Evolutionary conservation across 1,140 invertebrate species (phyloP), one percentile per base, ranked within the genome.

Genomic region (Drosophila virilis): DNA sequence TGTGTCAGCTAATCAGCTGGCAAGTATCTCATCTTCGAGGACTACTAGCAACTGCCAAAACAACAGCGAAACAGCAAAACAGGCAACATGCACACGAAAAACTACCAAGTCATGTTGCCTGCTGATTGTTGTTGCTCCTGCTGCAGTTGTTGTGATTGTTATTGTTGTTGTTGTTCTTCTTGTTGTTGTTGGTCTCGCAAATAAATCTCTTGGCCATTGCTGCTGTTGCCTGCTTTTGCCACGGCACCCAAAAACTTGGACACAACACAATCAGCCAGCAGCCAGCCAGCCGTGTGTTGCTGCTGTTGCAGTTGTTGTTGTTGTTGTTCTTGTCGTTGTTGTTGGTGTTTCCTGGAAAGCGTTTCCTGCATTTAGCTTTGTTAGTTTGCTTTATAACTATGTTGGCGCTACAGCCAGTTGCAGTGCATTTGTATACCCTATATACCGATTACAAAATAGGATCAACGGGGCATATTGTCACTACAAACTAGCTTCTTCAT

Each of bases 11-110:
- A 91, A 91, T 91, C 88, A 91, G 88, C 81, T 71, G 84, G 83
- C 88, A 88, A 91, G 88, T 91, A 91, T 91, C 88, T 91, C 88
- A 91, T 91, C 88, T 91, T 91, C 89, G 83, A 86, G 83, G 79
- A 83, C 88, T 91, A 91, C 88, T 78, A 90, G 66, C 88, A 90
- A 90, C 86, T 86, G 86, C 79, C 82, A 86, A 83, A 84, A 90
- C 83, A 85, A 80, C 77, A 74, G 68, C 85, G 78, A 77, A 80
- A 68, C 60, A 77, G 22, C 71, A 80, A 78, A 57, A 80, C 66
- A 38, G 60, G 61, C 80, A 81, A 84, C 80, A 90, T 86, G 78
- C 81, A 86, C 85, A 90, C 82, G 74, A 88, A 90, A 86, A 91
- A 80, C 86, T 82, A 90, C 88, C 86, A 78, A 88, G 85, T 90